phyloP scores from a whole-genome alignment of 2,113 vertebrate species.

The Engystomops pustulosus region DNA sequence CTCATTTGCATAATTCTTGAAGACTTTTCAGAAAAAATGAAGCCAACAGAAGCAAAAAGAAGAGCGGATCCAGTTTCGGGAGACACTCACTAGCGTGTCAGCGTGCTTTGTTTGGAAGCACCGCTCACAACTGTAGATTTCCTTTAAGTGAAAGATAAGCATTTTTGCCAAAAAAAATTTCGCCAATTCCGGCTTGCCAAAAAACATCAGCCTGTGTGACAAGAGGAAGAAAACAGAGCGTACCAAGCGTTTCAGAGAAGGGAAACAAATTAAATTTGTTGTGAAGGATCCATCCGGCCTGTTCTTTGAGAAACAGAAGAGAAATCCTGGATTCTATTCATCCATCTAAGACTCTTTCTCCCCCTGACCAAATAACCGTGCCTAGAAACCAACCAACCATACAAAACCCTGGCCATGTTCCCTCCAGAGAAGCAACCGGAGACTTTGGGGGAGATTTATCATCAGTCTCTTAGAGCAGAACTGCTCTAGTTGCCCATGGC shows the following conservation, averaged over 20 bases:
- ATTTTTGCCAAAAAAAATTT: not conserved
- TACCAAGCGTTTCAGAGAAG: not conserved
- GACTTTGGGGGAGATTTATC: too few relatives aligned
- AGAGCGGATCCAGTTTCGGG: too few relatives aligned
- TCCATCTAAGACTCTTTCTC: not conserved
- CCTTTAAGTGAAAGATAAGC: too few relatives aligned
- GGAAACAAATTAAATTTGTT: conserved; percentile 36
- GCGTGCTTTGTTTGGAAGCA: too few relatives aligned
- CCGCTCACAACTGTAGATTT: too few relatives aligned
- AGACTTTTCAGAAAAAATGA: too few relatives aligned
- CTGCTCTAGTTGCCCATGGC: too few relatives aligned
- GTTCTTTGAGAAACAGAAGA: conserved; percentile 13
- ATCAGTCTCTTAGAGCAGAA: too few relatives aligned
- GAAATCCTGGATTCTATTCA: not conserved
- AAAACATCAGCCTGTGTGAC: not conserved
- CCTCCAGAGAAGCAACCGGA: not conserved
- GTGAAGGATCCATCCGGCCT: conserved; percentile 11
- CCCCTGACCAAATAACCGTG: not conserved
- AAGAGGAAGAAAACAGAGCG: conserved; percentile 4
- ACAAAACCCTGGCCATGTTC: not conserved
- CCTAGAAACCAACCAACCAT: not conserved
- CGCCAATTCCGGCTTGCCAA: not conserved
- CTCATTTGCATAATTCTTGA: too few relatives aligned
- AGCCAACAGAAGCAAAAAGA: too few relatives aligned
- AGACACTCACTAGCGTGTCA: too few relatives aligned